Evolutionary conservation across 2,797 vertebrate genomes (phyloP).

Genomic region (Tympanoctomys barrerae): DNA sequence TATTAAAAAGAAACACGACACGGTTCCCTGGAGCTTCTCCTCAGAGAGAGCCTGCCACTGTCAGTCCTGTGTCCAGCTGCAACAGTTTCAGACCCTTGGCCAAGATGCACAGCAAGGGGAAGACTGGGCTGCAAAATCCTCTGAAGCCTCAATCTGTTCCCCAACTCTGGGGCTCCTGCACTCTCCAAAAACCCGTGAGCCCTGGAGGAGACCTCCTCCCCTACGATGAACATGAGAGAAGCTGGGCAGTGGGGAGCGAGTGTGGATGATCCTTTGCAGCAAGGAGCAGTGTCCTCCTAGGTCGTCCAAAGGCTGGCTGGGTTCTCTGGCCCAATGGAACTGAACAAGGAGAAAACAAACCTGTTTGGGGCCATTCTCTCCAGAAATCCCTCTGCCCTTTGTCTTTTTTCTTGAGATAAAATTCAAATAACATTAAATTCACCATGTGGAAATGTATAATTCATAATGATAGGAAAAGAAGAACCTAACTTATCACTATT

Average conservation of each 20-base stretch:
- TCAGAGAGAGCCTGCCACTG: not conserved
- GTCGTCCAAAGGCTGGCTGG: not conserved
- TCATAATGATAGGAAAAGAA: not conserved
- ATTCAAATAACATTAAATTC: not conserved
- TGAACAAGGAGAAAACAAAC: not conserved
- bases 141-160: not conserved
- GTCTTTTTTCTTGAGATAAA: not conserved
- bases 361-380: not conserved
- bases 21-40: not conserved
- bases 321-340: rapidly evolving
- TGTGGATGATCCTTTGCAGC: rapidly evolving
- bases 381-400: not conserved
- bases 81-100: not conserved
- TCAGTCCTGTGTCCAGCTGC: not conserved
- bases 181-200: not conserved
- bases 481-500: too few relatives aligned
- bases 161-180: not conserved
- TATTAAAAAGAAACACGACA: not conserved
- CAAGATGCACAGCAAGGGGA: not conserved
- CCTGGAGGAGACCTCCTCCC: rapidly evolving
- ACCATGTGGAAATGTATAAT: not conserved
- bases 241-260: not conserved
- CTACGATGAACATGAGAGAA: not conserved
- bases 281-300: not conserved
- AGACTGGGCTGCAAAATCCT: not conserved